Conservation (phyloP, 2,888 invertebrate genomes). For the Imbricaverruca yamaguchii region DNA sequence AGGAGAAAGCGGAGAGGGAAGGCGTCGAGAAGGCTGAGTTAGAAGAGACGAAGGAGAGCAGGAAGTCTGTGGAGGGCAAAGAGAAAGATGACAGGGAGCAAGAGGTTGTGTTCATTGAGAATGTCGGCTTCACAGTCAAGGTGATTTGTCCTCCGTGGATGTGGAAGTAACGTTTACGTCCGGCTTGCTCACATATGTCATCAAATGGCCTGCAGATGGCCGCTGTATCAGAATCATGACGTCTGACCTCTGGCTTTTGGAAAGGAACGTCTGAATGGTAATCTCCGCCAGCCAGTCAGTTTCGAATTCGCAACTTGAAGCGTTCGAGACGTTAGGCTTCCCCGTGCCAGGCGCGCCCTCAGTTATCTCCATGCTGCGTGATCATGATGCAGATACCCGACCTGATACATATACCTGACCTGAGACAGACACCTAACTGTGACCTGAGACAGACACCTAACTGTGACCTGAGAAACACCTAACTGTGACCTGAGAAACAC, state of each 20-base stretch:
- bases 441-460: too few species aligned
- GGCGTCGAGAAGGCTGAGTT: constrained; percentile 35
- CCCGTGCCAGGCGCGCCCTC: too few species aligned
- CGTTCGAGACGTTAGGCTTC: too few species aligned
- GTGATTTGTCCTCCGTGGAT: constrained; percentile 23
- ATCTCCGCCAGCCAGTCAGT: too few species aligned
- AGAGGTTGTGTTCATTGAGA: constrained; percentile 77
- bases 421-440: too few species aligned
- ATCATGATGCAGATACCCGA: too few species aligned
- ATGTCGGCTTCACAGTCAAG: constrained; percentile 86
- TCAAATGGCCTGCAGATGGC: constrained; percentile 12
- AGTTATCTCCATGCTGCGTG: too few species aligned
- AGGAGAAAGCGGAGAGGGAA: constrained; percentile 39
- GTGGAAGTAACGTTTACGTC: neutral
- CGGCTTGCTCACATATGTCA: too few species aligned
- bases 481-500: too few species aligned
- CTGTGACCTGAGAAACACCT: too few species aligned
- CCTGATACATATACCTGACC: too few species aligned
- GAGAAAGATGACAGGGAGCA: constrained; percentile 25
- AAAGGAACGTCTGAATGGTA: neutral
- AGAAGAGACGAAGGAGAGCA: constrained; percentile 26
- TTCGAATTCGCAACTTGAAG: too few species aligned
- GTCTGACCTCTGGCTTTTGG: neutral
- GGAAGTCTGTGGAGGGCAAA: neutral
- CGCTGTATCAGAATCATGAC: neutral